Conservation (phyloP, 2,888 invertebrate genomes). For the Anoplius nigerrimus region DNA sequence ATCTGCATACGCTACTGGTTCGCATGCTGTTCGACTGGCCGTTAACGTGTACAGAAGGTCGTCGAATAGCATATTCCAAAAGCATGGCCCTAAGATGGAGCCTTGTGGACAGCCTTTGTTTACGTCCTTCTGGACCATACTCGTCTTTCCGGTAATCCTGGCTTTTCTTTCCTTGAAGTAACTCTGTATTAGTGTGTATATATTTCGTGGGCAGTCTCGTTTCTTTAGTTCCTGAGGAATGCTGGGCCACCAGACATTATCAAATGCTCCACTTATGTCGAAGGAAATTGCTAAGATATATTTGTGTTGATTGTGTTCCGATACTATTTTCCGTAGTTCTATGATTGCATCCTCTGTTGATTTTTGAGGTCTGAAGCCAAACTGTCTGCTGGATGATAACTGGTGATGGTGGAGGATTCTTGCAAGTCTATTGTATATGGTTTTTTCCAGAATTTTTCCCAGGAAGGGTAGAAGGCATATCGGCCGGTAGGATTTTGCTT, state of each 20-base stretch:
- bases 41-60: not conserved
- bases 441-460: slow-evolving; percentile 33
- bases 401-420: not conserved
- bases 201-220: slow-evolving; percentile 19
- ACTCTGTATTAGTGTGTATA: slow-evolving; percentile 12
- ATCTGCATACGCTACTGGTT: slow-evolving; percentile 41
- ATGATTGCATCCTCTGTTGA: slow-evolving; percentile 37
- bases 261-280: not conserved
- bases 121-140: slow-evolving; percentile 3
- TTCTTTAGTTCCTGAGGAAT: not conserved
- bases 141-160: not conserved
- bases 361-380: slow-evolving; percentile 22
- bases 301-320: not conserved
- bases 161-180: slow-evolving; percentile 15
- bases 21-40: not conserved
- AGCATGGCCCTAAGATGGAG: slow-evolving; percentile 30
- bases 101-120: slow-evolving; percentile 41
- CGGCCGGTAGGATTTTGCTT: slow-evolving; percentile 32
- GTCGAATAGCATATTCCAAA: slow-evolving; percentile 31
- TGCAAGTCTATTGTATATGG: slow-evolving; percentile 16
- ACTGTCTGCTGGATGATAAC: slow-evolving; percentile 20
- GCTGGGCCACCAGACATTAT: not conserved
- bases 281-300: slow-evolving; percentile 31
- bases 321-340: slow-evolving; percentile 13
- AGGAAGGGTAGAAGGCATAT: slow-evolving; percentile 30